These are phyloP conservation scores for Crotophaga sulcirostris DNA, from an alignment of 2,113 vertebrate genomes.

Conservation along the genomic window DNA sequence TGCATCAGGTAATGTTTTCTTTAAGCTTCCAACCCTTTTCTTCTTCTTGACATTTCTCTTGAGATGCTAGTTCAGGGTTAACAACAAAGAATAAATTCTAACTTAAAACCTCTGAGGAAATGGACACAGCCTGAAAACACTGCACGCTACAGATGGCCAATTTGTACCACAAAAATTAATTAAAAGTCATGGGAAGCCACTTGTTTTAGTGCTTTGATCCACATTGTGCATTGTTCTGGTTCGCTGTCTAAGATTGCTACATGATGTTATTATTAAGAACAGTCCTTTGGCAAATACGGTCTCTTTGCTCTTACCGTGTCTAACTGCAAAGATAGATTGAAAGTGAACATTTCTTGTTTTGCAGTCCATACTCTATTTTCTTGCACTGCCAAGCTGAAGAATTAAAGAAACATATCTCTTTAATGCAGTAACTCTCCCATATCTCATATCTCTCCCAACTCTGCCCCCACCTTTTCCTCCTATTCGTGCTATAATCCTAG, in stretches of 20 bases:
- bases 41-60: not conserved
- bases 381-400: not conserved
- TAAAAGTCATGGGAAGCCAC: not conserved
- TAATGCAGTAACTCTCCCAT: not conserved
- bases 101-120: constrained; percentile 13
- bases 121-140: not conserved
- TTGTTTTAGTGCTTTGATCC: not conserved
- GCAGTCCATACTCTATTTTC: not conserved
- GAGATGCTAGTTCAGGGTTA: not conserved
- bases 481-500: not conserved
- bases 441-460: not conserved
- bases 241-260: not conserved
- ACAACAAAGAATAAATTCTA: not conserved
- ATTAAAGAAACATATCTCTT: not conserved
- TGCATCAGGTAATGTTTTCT: not conserved
- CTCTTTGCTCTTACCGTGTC: not conserved
- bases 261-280: not conserved
- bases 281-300: not conserved
- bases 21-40: not conserved
- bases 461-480: not conserved
- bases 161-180: not conserved
- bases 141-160: not conserved
- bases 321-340: not conserved
- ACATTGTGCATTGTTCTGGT: not conserved
- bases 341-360: not conserved